Evolutionary conservation across 2,113 vertebrate genomes (phyloP).

Genomic region (Ptilonorhynchus violaceus): DNA sequence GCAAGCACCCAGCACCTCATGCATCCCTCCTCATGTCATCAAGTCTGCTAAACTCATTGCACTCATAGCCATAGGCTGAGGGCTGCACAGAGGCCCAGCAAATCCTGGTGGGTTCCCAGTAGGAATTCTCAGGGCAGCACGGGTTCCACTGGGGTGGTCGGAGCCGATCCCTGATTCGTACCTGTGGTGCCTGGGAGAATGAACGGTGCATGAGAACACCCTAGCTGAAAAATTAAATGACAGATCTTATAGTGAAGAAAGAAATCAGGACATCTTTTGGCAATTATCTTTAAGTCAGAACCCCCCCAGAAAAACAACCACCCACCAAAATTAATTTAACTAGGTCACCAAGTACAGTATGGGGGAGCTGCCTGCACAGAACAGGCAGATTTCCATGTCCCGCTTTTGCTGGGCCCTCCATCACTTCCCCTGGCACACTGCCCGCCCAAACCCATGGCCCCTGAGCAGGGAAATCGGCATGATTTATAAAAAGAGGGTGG

Average conservation of each 20-base stretch:
- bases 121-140: neutral
- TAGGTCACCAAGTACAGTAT: neutral
- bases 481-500: neutral
- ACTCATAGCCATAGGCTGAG: neutral
- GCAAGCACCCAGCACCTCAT: neutral
- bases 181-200: neutral
- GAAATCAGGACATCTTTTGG: slow-evolving; percentile 34
- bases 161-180: rapidly evolving
- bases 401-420: neutral
- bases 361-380: neutral
- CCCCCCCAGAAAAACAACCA: neutral
- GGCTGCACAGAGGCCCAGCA: neutral
- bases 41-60: neutral
- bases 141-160: neutral
- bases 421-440: rapidly evolving
- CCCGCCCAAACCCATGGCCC: rapidly evolving
- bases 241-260: neutral
- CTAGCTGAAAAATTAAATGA: neutral
- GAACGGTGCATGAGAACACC: neutral
- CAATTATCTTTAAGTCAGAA: slow-evolving; percentile 9
- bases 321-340: slow-evolving; percentile 2
- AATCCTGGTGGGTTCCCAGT: neutral
- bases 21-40: neutral
- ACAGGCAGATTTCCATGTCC: neutral
- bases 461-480: neutral